Base-by-base conservation (phyloP, 2,888 invertebrate genomes). In the Nomada goodeniana region DNA sequence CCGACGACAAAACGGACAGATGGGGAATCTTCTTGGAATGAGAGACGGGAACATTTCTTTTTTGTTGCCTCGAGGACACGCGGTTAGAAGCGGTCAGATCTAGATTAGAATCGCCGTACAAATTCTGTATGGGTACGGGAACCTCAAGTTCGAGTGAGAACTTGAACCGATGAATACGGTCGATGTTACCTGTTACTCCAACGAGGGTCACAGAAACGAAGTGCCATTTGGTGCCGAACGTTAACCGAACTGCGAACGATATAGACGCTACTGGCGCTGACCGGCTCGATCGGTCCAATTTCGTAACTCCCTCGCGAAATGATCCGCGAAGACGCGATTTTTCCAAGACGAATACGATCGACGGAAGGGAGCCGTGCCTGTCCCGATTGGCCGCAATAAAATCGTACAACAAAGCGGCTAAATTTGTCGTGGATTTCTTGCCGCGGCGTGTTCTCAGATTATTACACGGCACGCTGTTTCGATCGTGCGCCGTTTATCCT, bases 401-500 rank as follows among this genome's bases (percentile, higher is more conserved):
- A 70, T 42, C 55, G 63, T 63, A 59, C 63, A 86, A 83, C 78
- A 76, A 87, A 83, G 74, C 67, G 57, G 57, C 42, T 83, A 75
- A 85, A 86, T 85, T 76, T 73, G 80, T 61, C 69, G 73, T 76
- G 73, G 68, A 53, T 75, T 74, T 76, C 82, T 60, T 67, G 78
- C 70, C 44, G 50, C 71, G 64, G 23, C 67, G 42, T 82, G 80
- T 78, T 85, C 85, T 80, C 84, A 61, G 79, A 78, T 86, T 78
- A 88, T 86, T 84, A 78, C 70, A 20, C 57, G 36, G 52, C 53
- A 44, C 64, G 73, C 76, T 83, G 60, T 67, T 69, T 53, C 68
- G 79, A 64, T 82, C 82, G 86, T 60, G 88, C 71, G 57, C 75
- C 76, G 76, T 82, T 89, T 83, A 87, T 73, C 81, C 78, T 83